Percentiles rank a stretch among this genome's conserved stretches.
These are phyloP conservation scores for Odontothrips loti DNA, from an alignment of 2,888 invertebrate species.

Conservation along the genomic window DNA sequence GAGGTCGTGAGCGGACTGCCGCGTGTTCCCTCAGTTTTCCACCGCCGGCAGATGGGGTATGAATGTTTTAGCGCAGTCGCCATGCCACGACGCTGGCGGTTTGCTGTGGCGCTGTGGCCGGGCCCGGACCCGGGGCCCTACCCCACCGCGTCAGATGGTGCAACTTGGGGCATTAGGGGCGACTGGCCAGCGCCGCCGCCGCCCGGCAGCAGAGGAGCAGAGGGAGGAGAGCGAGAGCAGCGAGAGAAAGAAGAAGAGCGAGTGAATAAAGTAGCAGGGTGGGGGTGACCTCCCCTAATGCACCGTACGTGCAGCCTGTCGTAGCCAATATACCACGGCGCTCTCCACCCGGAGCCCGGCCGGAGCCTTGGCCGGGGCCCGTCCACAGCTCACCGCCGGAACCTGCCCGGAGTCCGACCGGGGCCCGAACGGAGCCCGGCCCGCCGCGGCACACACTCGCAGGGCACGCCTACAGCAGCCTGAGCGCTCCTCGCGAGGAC, in stretches of 20 bases:
- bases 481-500: too few relatives aligned
- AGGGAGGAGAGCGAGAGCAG: not conserved
- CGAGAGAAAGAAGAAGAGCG: not conserved
- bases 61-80: constrained; percentile 10
- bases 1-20: not conserved
- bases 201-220: not conserved
- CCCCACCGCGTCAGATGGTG: not conserved
- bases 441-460: not conserved
- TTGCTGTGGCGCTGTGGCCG: too few relatives aligned
- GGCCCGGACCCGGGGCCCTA: not conserved
- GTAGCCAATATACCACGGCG: constrained; percentile 5
- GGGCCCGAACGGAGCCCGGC: not conserved
- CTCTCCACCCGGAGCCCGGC: not conserved
- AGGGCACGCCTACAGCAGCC: too few relatives aligned
- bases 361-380: too few relatives aligned
- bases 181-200: not conserved
- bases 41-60: constrained; percentile 2
- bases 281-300: constrained; percentile 18
- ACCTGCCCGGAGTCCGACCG: not conserved
- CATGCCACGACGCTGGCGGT: not conserved
- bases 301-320: constrained; percentile 18
- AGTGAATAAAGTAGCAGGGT: constrained; percentile 22
- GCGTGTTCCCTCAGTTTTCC: not conserved
- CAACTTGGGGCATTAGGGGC: constrained; percentile 19
- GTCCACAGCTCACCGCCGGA: too few relatives aligned